phyloP scores from a whole-genome alignment of 1,140 invertebrate species.

The Drosophila novamexicana region DNA sequence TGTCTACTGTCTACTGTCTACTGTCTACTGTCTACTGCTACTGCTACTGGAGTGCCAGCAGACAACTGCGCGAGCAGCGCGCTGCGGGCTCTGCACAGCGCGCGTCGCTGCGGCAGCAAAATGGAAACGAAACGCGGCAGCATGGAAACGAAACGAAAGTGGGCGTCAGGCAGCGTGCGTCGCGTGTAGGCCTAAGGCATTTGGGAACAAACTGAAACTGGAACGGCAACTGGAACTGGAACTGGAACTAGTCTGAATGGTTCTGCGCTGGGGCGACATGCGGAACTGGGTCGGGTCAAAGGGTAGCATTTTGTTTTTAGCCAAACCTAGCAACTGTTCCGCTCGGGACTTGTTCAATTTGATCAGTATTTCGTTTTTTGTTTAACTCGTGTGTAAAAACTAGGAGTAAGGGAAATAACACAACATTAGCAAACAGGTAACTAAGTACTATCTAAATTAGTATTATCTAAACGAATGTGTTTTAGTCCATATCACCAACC shows the following conservation, averaged over 20 bases:
- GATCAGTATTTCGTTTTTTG: not conserved
- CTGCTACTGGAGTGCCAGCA: slow-evolving; percentile 21
- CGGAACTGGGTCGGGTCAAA: slow-evolving; percentile 14
- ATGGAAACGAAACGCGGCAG: slow-evolving; percentile 21
- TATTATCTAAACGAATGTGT: too few relatives aligned
- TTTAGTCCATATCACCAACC: too few relatives aligned
- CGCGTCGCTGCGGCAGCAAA: not conserved
- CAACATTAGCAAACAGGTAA: not conserved
- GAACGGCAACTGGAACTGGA: slow-evolving; percentile 22
- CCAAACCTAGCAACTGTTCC: not conserved
- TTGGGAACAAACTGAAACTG: slow-evolving; percentile 18
- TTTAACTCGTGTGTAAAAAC: too few relatives aligned
- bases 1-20: slow-evolving; percentile 23
- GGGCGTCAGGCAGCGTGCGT: slow-evolving; percentile 38
- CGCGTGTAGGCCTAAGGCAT: slow-evolving; percentile 51
- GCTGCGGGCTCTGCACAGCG: not conserved
- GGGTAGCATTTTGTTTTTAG: not conserved
- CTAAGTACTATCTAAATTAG: too few relatives aligned
- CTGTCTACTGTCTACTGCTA: slow-evolving; percentile 24
- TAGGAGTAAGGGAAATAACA: not conserved
- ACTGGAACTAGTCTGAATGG: not conserved
- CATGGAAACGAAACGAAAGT: slow-evolving; percentile 39
- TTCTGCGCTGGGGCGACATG: not conserved
- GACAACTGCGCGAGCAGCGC: slow-evolving; percentile 8
- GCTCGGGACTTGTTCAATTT: not conserved